These are phyloP conservation scores for Penaeus japonicus DNA, from an alignment of 1,140 invertebrate genomes.

Conservation along the genomic window DNA sequence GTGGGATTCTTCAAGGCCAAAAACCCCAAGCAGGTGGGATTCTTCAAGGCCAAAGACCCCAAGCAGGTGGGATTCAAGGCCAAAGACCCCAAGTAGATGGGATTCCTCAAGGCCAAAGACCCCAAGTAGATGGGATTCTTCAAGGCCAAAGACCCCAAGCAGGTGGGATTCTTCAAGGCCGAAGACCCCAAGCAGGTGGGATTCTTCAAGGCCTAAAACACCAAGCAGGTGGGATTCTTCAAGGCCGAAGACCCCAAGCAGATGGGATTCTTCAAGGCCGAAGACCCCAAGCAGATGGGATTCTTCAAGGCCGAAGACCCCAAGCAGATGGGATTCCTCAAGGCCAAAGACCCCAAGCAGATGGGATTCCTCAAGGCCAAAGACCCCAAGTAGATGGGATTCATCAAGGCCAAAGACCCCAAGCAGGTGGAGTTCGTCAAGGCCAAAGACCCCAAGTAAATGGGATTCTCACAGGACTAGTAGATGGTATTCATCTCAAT, in stretches of 20 bases:
- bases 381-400: slow-evolving; percentile 26
- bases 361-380: slow-evolving; percentile 15
- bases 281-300: slow-evolving; percentile 44
- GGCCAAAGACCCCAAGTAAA: slow-evolving; percentile 22
- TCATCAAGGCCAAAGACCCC: slow-evolving; percentile 26
- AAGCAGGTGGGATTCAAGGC: slow-evolving; percentile 18
- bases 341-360: slow-evolving; percentile 37
- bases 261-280: slow-evolving; percentile 25
- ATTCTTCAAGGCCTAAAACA: slow-evolving; percentile 18
- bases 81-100: slow-evolving; percentile 26
- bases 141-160: slow-evolving; percentile 4
- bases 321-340: slow-evolving; percentile 36
- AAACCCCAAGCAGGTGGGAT: slow-evolving; percentile 35
- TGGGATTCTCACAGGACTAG: slow-evolving; percentile 14
- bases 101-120: slow-evolving; percentile 16
- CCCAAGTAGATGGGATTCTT: slow-evolving; percentile 23
- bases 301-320: slow-evolving; percentile 19
- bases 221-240: slow-evolving; percentile 39
- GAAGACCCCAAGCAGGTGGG: neutral
- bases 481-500: neutral
- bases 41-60: slow-evolving; percentile 28
- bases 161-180: neutral
- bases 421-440: slow-evolving; percentile 14
- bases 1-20: slow-evolving; percentile 29
- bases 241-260: slow-evolving; percentile 31